Base-by-base conservation (phyloP, 2,888 invertebrate species). In the Fabriciana adippe region DNA sequence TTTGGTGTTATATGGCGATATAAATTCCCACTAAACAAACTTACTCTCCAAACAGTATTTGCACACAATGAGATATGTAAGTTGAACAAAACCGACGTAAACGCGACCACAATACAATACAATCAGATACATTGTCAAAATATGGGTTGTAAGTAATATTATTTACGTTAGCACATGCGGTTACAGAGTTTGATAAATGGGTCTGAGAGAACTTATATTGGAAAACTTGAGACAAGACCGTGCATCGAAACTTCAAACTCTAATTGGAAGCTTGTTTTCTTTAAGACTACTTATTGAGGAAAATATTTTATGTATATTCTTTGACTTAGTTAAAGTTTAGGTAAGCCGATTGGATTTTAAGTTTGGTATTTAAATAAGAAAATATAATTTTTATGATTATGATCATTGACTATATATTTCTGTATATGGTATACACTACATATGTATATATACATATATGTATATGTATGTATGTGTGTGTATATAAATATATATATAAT, bases 191-290 rank as follows among this genome's bases (percentile, higher is more conserved):
- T 74, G 74, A 74, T 73, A 72, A 70, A 74, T 73, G 63, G 68
- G 61, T 54, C 47, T 70, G 66, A 67, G 57, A 50, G 62, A 73
- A 74, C 70, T 74, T 74, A 73, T 74, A 74, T 74, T 74, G 70
- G 73, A 73, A 74, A 74, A 74, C 74, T 74, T 74, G 67, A 65
- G 62, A 69, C 73, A 73, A 74, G 60, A 67, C 69, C 68, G 48
- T 55, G 70, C 60, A 65, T 50, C 47, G 64, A 57, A 64, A 68
- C 59, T 70, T 66, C 31, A 54, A 68, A 70, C 65, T 70, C 60
- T 60, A 63, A 64, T 64, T 71, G 69, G 63, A 63, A 56, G 45
- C 50, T 35, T 55, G 64, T 51, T 66, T 26, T 67, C 55, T 50
- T 55, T 55, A 66, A 55, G 26, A 48, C 48, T 16, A 60, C 60